Evolutionary conservation across 2,888 invertebrate genomes (phyloP), one percentile per base, ranked within the genome.

Genomic region (Acanthococcus lagerstroemiae): DNA sequence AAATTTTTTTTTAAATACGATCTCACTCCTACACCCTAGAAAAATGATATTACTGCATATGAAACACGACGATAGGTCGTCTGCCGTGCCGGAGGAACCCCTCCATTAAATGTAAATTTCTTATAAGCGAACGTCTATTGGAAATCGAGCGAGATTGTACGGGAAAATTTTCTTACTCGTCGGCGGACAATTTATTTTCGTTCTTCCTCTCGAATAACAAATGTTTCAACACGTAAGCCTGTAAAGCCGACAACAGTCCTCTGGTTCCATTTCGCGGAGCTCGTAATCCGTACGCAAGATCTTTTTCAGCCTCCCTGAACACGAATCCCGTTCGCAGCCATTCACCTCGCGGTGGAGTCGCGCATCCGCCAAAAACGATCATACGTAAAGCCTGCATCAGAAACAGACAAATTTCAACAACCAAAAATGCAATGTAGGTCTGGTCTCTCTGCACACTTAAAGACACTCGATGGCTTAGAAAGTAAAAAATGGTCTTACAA

Each of bases 291-390:
- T 84, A 87, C 0, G 82, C 79, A n/a, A 83, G 74, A 1, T 78
- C 77, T 68, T 81, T 82, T 50, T 80, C 80, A 0, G 83, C 78
- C 0, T 83, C 78, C 44, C 84, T 79, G 75, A 85, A 81, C 19
- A 80, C 76, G n/a, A 87, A 77, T 0, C 85, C 82, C 1, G 87
- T 85, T 55, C 85, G 79, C 21, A 84, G 77, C 87, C 87, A 87
- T 75, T 87, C 87, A 0, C 83, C 82, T 17, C 85, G 79, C n/a
- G 86, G 83, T 2, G 86, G 84, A 67, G 84, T 83, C 0, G 83
- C 81, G 0, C 85, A 80, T 1, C 83, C 82, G 2, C 85, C 86
- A 72, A 87, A 87, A 5, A 83, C 80, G 37, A 83, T 75, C 55
- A 81, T 76, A 1, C 87, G 80, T 3, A 87, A 76, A 45, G 82